Base-by-base conservation (phyloP, 2,797 vertebrate genomes). In the Holocentrus rufus region DNA sequence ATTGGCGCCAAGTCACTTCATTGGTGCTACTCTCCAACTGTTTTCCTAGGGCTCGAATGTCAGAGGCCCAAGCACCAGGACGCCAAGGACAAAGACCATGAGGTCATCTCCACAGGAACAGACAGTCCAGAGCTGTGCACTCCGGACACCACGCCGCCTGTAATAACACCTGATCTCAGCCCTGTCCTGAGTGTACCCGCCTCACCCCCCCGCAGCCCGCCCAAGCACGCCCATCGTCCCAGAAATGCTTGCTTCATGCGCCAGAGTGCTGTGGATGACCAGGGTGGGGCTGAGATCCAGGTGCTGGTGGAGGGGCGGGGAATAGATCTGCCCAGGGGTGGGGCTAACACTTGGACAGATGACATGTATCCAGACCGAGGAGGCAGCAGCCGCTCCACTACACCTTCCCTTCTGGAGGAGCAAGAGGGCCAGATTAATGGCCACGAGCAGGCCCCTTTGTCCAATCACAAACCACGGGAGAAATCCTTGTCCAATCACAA, bases 241-340 rank as follows among this genome's bases (percentile, higher is more conserved):
- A 95, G 95, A 90, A 95, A 93, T 30, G 84, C 97, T 46, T 97
- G 96, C 89, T 97, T 99, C 91, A 95, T 96, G 89, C 87, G 97
- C 27, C 97, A 98, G 94, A 90, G 94, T 7, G 97, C 96, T 0
- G 90, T 96, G 89, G 97, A 97, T 0, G 97, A 97, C 83, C 91
- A 96, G 75, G 91, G 91, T 6, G 94, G 95, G 1, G 95, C 95
- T 3, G 97, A 99, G 91, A 99, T 98, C 93, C 97, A 98, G 93
- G 95, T 98, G 93, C 89, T 99, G 82, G 93, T 97, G 82, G 97
- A 98, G 90, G 95, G 96, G 76, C 92, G 96, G 0, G 92, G 90
- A 15, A 36, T 87, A 76, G 93, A 94, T 46, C 81, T 89, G 74
- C 85, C 80, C 4, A 90, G 88, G 83, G 90, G 85, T 0, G 92